These are phyloP conservation scores for Myiopsitta monachus DNA, from an alignment of 2,113 vertebrate species.

Conservation along the genomic window DNA sequence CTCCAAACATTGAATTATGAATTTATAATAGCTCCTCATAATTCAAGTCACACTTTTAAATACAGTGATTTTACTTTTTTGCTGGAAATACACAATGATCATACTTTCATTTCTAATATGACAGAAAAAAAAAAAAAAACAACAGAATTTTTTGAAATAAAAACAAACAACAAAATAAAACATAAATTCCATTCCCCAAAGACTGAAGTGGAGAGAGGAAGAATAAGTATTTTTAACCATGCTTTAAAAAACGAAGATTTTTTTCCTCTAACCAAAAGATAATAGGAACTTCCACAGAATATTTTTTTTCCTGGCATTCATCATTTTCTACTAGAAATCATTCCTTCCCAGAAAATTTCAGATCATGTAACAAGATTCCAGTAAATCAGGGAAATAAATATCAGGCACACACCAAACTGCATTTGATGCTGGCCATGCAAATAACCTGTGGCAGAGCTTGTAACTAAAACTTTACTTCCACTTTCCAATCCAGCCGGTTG, in stretches of 20 bases:
- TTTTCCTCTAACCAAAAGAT: background rate
- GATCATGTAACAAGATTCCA: background rate
- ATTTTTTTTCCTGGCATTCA: background rate
- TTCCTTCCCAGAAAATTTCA: background rate
- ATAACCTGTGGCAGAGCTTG: background rate
- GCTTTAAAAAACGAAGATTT: background rate
- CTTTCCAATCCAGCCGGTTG: fast-evolving
- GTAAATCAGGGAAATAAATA: background rate
- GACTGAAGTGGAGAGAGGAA: background rate
- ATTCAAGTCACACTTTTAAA: background rate
- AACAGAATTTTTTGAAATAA: background rate
- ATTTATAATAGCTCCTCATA: background rate
- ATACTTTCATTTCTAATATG: background rate
- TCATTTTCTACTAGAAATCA: background rate
- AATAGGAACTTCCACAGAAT: background rate
- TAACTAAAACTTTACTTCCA: background rate
- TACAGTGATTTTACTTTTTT: background rate
- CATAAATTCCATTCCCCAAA: background rate
- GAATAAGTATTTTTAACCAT: background rate
- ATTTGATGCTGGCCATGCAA: background rate
- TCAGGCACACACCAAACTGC: background rate
- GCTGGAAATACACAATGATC: background rate
- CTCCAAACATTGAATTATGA: background rate
- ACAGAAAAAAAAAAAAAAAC: background rate
- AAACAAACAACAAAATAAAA: background rate